These are phyloP conservation scores for Amphiprion percula DNA, from an alignment of 2,113 vertebrate genomes.

Conservation along the genomic window DNA sequence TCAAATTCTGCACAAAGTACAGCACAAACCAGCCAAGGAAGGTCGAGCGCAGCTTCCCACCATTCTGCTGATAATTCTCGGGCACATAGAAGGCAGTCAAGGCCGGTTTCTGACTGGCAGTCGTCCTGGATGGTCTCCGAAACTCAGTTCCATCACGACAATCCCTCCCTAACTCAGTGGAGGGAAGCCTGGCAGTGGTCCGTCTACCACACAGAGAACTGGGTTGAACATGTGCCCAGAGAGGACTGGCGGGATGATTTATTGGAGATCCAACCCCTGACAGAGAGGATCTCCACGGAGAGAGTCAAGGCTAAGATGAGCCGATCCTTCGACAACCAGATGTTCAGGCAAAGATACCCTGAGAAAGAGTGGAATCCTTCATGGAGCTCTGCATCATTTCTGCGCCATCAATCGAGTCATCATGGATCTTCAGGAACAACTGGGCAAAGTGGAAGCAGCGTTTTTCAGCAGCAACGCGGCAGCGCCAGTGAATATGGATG, in stretches of 20 bases:
- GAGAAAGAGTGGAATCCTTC: conserved; percentile 57
- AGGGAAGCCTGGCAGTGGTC: conserved; percentile 64
- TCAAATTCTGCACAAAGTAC: conserved; percentile 7
- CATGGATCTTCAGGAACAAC: conserved; percentile 13
- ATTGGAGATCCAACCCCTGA: conserved; percentile 48
- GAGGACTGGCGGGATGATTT: conserved; percentile 18
- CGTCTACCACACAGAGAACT: conserved; percentile 10
- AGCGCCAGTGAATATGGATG: conserved; percentile 30
- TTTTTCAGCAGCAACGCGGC: neutral
- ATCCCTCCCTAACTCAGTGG: conserved; percentile 66
- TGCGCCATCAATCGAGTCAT: neutral
- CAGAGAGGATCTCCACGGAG: conserved; percentile 21
- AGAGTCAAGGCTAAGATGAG: conserved; percentile 36
- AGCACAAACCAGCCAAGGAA: neutral
- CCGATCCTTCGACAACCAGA: conserved; percentile 36
- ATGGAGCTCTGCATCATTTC: conserved; percentile 53
- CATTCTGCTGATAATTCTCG: neutral
- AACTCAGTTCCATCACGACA: conserved; percentile 57
- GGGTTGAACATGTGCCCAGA: neutral
- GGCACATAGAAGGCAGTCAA: neutral
- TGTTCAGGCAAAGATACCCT: conserved; percentile 45
- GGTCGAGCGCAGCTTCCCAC: neutral
- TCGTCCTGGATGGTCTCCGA: conserved; percentile 67
- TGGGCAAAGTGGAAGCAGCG: neutral
- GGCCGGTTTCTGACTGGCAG: conserved; percentile 61